Conservation (phyloP, 53 echinoderm and acorn worm genomes). For the Holothuria leucospilota region DNA sequence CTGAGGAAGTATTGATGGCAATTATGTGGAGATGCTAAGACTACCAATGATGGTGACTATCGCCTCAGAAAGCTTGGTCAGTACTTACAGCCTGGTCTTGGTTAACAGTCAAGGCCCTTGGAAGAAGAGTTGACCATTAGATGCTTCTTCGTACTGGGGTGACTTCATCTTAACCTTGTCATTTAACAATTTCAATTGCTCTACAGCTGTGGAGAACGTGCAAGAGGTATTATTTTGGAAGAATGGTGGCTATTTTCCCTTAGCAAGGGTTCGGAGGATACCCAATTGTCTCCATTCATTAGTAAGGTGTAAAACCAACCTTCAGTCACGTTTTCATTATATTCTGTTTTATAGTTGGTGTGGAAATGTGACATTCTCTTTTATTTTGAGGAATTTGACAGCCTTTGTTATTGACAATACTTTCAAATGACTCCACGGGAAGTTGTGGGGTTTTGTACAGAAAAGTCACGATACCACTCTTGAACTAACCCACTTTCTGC, state of each 20-base stretch:
- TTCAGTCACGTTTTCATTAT: background rate
- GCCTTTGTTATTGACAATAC: slow-evolving; percentile 10
- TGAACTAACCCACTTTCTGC: slow-evolving; percentile 17
- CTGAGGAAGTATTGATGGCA: too few relatives aligned
- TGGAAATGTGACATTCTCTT: slow-evolving; percentile 5
- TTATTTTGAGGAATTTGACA: background rate
- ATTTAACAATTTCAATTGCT: slow-evolving; percentile 4
- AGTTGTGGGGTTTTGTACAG: background rate
- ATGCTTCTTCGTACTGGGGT: background rate
- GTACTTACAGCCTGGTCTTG: background rate
- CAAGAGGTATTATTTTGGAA: slow-evolving; percentile 13
- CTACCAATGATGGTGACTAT: background rate
- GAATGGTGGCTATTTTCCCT: background rate
- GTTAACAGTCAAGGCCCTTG: slow-evolving; percentile 8
- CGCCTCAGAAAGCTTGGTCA: slow-evolving; percentile 11
- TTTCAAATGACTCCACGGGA: too few relatives aligned
- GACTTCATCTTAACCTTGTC: slow-evolving; percentile 2
- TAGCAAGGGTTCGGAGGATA: background rate
- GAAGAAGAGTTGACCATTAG: background rate
- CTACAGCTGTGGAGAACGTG: slow-evolving; percentile 29
- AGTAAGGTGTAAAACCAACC: background rate
- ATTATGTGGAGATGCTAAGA: too few relatives aligned
- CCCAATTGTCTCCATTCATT: slow-evolving; percentile 16
- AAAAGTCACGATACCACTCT: background rate
- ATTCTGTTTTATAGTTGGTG: background rate